Conservation (phyloP, 2,888 invertebrate genomes). For the Galerucella calmariensis region DNA sequence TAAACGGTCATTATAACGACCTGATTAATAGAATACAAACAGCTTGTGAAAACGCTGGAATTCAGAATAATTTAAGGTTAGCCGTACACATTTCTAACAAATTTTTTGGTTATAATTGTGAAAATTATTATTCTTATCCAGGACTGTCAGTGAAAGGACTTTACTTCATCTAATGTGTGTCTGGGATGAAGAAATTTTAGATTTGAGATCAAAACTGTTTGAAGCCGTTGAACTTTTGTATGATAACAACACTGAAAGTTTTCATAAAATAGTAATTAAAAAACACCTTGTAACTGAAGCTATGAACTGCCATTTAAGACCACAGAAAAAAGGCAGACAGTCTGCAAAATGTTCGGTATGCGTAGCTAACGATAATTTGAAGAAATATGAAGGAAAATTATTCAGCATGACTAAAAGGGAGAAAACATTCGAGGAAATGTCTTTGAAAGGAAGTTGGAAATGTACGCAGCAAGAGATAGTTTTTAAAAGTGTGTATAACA, state of each 20-base stretch:
- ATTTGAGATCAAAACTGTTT: conserved; percentile 59
- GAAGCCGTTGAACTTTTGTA: conserved; percentile 52
- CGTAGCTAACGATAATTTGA: conserved; percentile 62
- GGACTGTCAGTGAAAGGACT: conserved; percentile 41
- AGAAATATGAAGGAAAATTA: conserved; percentile 68
- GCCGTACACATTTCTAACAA: background rate
- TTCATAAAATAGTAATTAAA: conserved; percentile 31
- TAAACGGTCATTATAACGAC: conserved; percentile 54
- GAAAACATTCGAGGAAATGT: conserved; percentile 63
- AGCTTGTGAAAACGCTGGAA: conserved; percentile 46
- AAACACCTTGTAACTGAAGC: conserved; percentile 65
- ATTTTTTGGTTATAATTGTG: background rate
- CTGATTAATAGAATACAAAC: conserved; percentile 52
- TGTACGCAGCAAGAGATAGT: conserved; percentile 71
- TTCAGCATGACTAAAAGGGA: conserved; percentile 67
- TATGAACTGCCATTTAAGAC: conserved; percentile 70
- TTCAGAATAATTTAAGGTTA: conserved; percentile 49
- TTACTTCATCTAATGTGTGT: conserved; percentile 51
- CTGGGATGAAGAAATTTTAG: conserved; percentile 57
- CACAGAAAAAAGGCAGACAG: conserved; percentile 51
- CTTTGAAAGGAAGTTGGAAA: conserved; percentile 73
- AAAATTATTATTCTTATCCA: conserved; percentile 6
- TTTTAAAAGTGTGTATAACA: conserved; percentile 65
- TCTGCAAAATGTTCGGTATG: conserved; percentile 64
- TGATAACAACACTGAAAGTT: conserved; percentile 31